Percentiles rank a stretch among this genome's conserved stretches.
Evolutionary conservation across 2,888 invertebrate species (phyloP).

Genomic region (Galerucella pusilla): DNA sequence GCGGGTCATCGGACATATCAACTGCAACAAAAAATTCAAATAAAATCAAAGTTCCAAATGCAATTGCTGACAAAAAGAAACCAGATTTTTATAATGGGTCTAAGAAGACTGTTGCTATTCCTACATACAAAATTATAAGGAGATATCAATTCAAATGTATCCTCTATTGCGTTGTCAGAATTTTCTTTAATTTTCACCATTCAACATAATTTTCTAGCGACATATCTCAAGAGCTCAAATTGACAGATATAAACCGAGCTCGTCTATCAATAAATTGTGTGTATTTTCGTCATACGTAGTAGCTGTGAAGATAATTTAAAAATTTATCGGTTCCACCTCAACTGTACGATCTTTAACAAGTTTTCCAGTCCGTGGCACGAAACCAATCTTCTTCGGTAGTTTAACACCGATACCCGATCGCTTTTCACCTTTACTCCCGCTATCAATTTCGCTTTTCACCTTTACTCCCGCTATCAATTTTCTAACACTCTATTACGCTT

Average conservation of each 20-base stretch:
- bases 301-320: background rate
- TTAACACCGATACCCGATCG: slow-evolving; percentile 59
- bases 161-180: too few species aligned
- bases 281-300: background rate
- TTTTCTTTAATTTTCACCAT: too few species aligned
- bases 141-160: too few species aligned
- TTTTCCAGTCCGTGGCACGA: slow-evolving; percentile 53
- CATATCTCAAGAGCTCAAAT: too few species aligned
- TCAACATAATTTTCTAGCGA: too few species aligned
- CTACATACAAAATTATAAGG: too few species aligned
- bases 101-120: too few species aligned
- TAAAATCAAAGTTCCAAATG: background rate
- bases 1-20: slow-evolving; percentile 44
- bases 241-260: too few species aligned
- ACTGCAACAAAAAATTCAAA: slow-evolving; percentile 23
- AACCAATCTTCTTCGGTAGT: slow-evolving; percentile 59
- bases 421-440: slow-evolving; percentile 61
- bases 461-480: too few species aligned
- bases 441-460: too few species aligned
- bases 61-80: too few species aligned
- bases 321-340: background rate
- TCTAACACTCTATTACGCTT: slow-evolving; percentile 60
- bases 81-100: too few species aligned
- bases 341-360: slow-evolving; percentile 19
- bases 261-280: background rate